A percentile compares a stretch with the other conserved stretches of the same genome.
phyloP scores from a whole-genome alignment of 2,797 vertebrate species.

The Eidolon dupreanum region DNA sequence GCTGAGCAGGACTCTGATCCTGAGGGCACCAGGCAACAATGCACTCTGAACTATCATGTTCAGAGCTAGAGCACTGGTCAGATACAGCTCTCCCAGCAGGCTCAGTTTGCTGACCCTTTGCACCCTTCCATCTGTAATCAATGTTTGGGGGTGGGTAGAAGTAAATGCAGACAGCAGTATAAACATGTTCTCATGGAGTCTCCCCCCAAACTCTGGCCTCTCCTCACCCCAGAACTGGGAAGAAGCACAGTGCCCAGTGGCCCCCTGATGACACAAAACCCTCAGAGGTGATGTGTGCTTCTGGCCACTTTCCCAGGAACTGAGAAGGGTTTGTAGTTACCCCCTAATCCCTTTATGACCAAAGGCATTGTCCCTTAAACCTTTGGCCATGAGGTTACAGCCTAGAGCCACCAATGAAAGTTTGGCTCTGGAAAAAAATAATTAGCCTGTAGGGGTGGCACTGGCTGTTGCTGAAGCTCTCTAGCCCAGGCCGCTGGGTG shows the following conservation, averaged over 20 bases:
- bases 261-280: neutral
- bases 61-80: neutral
- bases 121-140: neutral
- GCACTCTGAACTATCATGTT: neutral
- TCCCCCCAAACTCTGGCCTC: neutral
- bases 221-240: neutral
- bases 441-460: neutral
- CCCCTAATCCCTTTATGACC: neutral
- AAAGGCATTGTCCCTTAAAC: neutral
- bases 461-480: neutral
- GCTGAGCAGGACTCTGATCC: neutral
- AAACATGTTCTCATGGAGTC: neutral
- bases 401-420: neutral
- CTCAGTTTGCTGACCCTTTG: neutral
- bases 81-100: neutral
- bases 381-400: neutral
- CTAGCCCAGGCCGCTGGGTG: neutral
- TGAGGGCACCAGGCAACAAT: neutral
- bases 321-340: neutral
- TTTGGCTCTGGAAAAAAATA: neutral
- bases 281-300: neutral
- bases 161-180: neutral
- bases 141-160: neutral
- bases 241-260: neutral
- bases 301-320: neutral